phyloP scores from a whole-genome alignment of 2,797 vertebrate species.

The Esox masquinongy region DNA sequence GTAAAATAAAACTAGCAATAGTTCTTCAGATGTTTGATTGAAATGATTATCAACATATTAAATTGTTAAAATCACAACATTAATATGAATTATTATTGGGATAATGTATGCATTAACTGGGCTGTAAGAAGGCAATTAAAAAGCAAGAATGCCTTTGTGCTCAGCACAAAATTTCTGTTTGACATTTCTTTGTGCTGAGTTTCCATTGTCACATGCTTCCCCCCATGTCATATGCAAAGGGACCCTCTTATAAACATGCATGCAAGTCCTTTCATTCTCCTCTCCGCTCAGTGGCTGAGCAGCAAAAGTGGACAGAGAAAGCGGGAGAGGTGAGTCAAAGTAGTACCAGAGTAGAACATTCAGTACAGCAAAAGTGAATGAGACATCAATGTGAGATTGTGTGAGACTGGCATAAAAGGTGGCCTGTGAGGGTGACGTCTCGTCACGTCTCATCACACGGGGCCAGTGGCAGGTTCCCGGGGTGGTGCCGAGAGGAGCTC shows the following conservation, averaged over 20 bases:
- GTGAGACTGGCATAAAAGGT: not conserved
- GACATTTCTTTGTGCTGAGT: not conserved
- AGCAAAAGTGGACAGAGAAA: not conserved
- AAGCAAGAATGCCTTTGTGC: not conserved
- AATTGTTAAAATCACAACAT: constrained; percentile 5
- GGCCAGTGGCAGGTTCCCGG: not conserved
- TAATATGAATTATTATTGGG: not conserved
- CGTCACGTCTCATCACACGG: not conserved
- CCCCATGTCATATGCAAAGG: not conserved
- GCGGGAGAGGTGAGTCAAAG: not conserved
- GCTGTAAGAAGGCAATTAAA: constrained; percentile 4
- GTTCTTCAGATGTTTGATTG: constrained; percentile 13
- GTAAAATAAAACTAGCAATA: not conserved
- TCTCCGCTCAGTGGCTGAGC: not conserved
- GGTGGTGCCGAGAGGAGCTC: not conserved
- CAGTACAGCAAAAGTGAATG: not conserved
- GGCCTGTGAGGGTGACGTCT: not conserved
- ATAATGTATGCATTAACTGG: constrained; percentile 8
- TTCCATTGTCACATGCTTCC: not conserved
- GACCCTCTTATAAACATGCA: not conserved
- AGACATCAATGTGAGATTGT: constrained; percentile 1
- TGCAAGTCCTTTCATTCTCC: not conserved
- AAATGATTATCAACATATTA: constrained; percentile 13
- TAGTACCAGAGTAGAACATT: not conserved
- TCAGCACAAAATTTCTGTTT: no score